phyloP scores from a whole-genome alignment of 2,797 vertebrate species.

The Echiichthys vipera region DNA sequence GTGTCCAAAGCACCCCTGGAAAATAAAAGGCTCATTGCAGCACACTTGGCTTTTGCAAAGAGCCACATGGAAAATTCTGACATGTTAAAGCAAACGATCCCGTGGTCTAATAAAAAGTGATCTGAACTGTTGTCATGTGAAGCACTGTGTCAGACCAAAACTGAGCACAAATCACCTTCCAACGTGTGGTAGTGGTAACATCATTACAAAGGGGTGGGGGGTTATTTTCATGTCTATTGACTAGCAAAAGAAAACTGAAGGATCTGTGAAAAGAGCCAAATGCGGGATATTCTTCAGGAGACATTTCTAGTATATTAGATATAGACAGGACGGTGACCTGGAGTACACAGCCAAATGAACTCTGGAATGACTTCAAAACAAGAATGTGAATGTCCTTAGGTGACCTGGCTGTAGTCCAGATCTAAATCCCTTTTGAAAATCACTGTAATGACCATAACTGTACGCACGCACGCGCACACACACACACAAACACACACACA shows the following conservation, averaged over 20 bases:
- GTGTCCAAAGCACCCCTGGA: conserved; percentile 33
- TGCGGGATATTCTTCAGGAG: background rate
- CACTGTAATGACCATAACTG: conserved; percentile 1
- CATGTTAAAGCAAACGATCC: conserved; percentile 5
- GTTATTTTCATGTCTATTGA: background rate
- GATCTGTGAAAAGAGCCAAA: background rate
- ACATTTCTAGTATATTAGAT: conserved; percentile 14
- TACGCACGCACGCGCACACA: background rate
- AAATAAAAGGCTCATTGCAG: conserved; percentile 30
- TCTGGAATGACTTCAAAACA: conserved; percentile 19
- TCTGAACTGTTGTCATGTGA: conserved; percentile 3
- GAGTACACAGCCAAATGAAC: background rate
- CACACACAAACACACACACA: background rate
- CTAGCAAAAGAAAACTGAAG: background rate
- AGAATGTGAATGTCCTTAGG: conserved; percentile 22
- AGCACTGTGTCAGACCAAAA: background rate
- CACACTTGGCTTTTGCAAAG: conserved; percentile 19
- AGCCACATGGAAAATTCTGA: conserved; percentile 17
- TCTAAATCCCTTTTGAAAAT: conserved; percentile 19
- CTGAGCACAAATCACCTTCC: conserved; percentile 1
- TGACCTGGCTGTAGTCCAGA: background rate
- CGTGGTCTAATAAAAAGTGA: conserved; percentile 3
- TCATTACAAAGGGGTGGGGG: background rate
- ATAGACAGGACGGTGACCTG: background rate
- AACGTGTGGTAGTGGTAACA: background rate